Evolutionary conservation across 2,797 vertebrate genomes (phyloP).

Genomic region (Sardinella longiceps): DNA sequence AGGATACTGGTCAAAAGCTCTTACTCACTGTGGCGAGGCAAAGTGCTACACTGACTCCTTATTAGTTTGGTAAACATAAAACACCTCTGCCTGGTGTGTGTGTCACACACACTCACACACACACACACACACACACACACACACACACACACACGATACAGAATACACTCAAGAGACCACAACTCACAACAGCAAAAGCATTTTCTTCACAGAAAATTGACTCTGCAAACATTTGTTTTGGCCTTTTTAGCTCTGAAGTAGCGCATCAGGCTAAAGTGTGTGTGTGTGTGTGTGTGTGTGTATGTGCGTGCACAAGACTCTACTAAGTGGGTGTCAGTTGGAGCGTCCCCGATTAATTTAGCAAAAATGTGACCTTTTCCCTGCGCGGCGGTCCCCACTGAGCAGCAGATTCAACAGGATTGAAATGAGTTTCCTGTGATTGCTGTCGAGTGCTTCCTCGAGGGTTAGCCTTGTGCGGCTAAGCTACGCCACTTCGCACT

Average conservation of each 20-base stretch:
- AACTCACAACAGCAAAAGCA: background rate
- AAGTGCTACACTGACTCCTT: background rate
- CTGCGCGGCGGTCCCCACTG: background rate
- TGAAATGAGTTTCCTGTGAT: background rate
- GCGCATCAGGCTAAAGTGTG: background rate
- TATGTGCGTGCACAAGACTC: background rate
- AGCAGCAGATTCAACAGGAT: background rate
- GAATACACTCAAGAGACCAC: background rate
- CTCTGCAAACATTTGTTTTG: background rate
- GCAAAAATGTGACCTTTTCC: background rate
- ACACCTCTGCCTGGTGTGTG: background rate
- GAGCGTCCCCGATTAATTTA: background rate
- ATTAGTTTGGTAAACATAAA: background rate
- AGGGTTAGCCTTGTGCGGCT: background rate
- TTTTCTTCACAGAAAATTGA: background rate
- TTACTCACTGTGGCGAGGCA: background rate
- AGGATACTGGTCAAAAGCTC: background rate
- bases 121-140: background rate
- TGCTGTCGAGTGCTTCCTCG: background rate
- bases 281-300: background rate
- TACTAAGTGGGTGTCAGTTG: background rate
- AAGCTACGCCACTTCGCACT: background rate
- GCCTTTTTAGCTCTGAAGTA: background rate
- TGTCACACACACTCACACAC: background rate
- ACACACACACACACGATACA: background rate